Evolutionary conservation across 2,888 invertebrate species (phyloP), one percentile per base, ranked within the genome.

Genomic region (Megastigmus dorsalis): DNA sequence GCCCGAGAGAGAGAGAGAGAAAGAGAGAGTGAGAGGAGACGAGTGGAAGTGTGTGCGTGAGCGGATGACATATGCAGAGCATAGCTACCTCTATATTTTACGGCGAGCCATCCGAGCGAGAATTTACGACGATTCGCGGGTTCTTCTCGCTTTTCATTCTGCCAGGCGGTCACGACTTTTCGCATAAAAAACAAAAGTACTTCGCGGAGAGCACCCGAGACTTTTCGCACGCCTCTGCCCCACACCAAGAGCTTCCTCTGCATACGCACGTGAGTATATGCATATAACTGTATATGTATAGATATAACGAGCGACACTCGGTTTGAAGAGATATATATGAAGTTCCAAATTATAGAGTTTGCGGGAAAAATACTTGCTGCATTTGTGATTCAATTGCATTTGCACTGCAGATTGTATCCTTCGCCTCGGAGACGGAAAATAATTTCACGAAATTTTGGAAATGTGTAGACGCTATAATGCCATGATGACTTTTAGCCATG

Each of bases 61-160:
- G 45, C 67, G 83, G 82, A 86, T 83, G 86, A 86, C 86, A 86
- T 86, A 86, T 86, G 86, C 86, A 85, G 82, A 86, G 83, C 82
- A 81, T 81, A 82, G 82, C 84, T 83, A 83, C 82, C 84, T 83
- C 84, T 81, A 50, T 75, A 86, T 86, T 86, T 86, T 83, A 85
- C 84, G 20, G 28, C 79, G 78, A 80, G 83, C 83, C 82, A 84
- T 84, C 84, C 83, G 82, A 79, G 78, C 79, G 80, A 79, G 80
- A 86, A 86, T 86, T 86, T 86, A 86, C 82, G 84, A 80, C 80
- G 79, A 78, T 63, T 73, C 79, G 80, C 80, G 77, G 79, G 73
- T 80, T 78, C 78, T 76, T 73, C 79, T 78, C 80, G 75, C 76
- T 80, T 81, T 81, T 81, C 78, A 78, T 80, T 78, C 78, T 77